Evolutionary conservation across 2,888 invertebrate species (phyloP).

Genomic region (Netelia melanura): DNA sequence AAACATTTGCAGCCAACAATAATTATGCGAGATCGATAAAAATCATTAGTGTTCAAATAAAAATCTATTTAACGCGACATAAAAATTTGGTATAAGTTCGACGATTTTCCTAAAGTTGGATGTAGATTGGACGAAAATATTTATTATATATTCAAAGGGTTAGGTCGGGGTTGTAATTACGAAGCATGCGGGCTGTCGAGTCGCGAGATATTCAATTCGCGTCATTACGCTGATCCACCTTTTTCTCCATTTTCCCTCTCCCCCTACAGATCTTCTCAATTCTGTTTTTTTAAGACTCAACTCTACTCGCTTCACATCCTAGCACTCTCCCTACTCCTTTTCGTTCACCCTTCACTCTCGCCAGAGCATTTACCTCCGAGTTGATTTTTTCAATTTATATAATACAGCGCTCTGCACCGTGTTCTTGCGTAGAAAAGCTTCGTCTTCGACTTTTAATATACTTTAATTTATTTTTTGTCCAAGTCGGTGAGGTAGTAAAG

Average conservation of each 20-base stretch:
- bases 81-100: neutral
- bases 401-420: neutral
- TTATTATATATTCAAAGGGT: constrained; percentile 26
- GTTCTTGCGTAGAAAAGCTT: neutral
- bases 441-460: too few species aligned
- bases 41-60: neutral
- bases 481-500: too few species aligned
- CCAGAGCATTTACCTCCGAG: constrained; percentile 9
- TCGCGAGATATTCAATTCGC: constrained; percentile 58
- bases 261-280: neutral
- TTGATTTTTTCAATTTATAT: constrained; percentile 50
- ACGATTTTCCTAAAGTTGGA: neutral
- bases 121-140: neutral
- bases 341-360: neutral
- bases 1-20: neutral
- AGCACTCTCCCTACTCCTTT: neutral
- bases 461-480: too few species aligned
- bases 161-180: constrained; percentile 49
- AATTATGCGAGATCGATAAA: neutral
- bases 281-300: neutral
- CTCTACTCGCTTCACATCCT: constrained; percentile 1
- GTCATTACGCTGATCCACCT: constrained; percentile 55
- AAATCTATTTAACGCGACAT: neutral
- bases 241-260: constrained; percentile 22
- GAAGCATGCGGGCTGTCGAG: constrained; percentile 50